Percentiles rank a stretch among this genome's conserved stretches.
phyloP scores from a whole-genome alignment of 2,113 vertebrate species.

The Arothron firmamentum region DNA sequence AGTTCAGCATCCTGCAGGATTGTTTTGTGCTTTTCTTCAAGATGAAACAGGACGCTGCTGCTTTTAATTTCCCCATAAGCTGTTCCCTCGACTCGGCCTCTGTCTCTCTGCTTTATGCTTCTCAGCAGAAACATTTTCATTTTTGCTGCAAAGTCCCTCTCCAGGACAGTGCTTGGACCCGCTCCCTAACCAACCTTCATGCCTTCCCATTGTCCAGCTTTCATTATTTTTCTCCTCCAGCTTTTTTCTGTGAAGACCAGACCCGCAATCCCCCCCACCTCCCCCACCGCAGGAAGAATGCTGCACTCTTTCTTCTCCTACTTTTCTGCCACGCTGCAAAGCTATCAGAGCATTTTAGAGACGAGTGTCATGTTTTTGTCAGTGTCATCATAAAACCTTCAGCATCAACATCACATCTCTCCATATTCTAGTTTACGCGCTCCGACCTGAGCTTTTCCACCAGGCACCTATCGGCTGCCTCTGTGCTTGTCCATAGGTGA shows the following conservation, averaged over 20 bases:
- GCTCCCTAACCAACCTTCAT: slow-evolving; percentile 34
- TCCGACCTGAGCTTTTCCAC: slow-evolving; percentile 46
- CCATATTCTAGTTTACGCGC: slow-evolving; percentile 37
- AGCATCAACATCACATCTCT: slow-evolving; percentile 23
- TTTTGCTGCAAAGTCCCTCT: slow-evolving; percentile 33
- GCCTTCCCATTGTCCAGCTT: slow-evolving; percentile 53
- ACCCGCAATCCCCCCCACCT: slow-evolving; percentile 18
- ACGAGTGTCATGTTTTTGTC: not conserved
- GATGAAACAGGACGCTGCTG: slow-evolving; percentile 1
- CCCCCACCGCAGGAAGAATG: slow-evolving; percentile 29
- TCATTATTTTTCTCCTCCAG: slow-evolving; percentile 57
- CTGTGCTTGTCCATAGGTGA: slow-evolving; percentile 67
- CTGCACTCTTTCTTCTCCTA: slow-evolving; percentile 36
- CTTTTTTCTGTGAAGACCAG: slow-evolving; percentile 59
- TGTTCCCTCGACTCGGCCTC: slow-evolving; percentile 24
- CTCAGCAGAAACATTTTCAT: slow-evolving; percentile 18
- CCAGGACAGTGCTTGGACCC: slow-evolving; percentile 46
- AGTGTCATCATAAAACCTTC: not conserved
- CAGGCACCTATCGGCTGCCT: slow-evolving; percentile 63
- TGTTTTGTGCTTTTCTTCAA: slow-evolving; percentile 2
- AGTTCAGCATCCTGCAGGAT: slow-evolving; percentile 18
- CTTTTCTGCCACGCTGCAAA: slow-evolving; percentile 15
- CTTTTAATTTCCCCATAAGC: slow-evolving; percentile 28
- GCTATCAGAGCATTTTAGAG: slow-evolving; percentile 12
- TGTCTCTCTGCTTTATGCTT: slow-evolving; percentile 35